A percentile compares a stretch with the other conserved stretches of the same genome.
These are phyloP conservation scores for Lagodon rhomboides DNA, from an alignment of 2,797 vertebrate species.

Conservation along the genomic window DNA sequence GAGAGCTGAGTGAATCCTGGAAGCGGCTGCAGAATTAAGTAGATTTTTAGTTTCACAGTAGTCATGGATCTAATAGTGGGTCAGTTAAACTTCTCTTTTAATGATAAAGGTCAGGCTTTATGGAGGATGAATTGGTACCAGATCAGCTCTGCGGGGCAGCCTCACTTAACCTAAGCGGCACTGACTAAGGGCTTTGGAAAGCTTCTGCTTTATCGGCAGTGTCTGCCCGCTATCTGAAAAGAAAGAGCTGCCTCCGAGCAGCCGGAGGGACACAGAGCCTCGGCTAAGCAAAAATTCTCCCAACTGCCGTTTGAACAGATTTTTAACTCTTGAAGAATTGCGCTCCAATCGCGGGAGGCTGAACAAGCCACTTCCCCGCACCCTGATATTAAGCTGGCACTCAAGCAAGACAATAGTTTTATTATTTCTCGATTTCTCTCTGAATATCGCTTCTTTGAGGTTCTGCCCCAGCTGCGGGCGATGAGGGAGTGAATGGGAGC, in stretches of 20 bases:
- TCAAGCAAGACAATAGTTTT: slow-evolving; percentile 71
- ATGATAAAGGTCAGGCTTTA: slow-evolving; percentile 68
- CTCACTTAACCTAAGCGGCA: slow-evolving; percentile 55
- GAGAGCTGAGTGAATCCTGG: slow-evolving; percentile 29
- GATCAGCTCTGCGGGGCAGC: slow-evolving; percentile 57
- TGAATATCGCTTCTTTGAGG: slow-evolving; percentile 58
- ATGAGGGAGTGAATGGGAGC: slow-evolving; percentile 65
- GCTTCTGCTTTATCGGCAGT: slow-evolving; percentile 50
- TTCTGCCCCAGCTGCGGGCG: slow-evolving; percentile 68
- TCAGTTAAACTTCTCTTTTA: slow-evolving; percentile 58
- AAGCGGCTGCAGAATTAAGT: slow-evolving; percentile 32
- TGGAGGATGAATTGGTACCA: slow-evolving; percentile 58
- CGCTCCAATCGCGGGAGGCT: slow-evolving; percentile 33
- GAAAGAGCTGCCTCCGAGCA: slow-evolving; percentile 46
- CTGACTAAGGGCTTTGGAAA: slow-evolving; percentile 56
- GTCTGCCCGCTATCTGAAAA: slow-evolving; percentile 50
- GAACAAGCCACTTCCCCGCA: slow-evolving; percentile 52
- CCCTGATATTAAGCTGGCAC: slow-evolving; percentile 65
- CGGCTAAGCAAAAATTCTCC: slow-evolving; percentile 42
- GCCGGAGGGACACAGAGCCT: slow-evolving; percentile 41
- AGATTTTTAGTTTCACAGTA: slow-evolving; percentile 42
- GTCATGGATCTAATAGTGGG: slow-evolving; percentile 41
- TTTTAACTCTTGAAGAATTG: slow-evolving; percentile 58
- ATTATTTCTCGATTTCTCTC: slow-evolving; percentile 73
- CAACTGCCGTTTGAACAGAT: slow-evolving; percentile 50